Base-by-base conservation (phyloP, 1,140 invertebrate species). In the Rhopalosiphum maidis region DNA sequence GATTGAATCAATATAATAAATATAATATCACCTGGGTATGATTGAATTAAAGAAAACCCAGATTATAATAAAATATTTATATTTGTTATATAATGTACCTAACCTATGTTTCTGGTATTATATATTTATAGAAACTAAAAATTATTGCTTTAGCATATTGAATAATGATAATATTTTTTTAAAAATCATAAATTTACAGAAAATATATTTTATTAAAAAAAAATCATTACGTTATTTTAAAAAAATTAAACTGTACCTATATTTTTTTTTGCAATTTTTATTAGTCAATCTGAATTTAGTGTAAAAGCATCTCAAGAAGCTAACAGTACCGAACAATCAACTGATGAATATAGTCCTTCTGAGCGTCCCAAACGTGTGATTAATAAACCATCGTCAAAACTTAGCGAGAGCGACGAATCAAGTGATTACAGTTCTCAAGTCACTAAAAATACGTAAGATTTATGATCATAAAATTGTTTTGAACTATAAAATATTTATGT, bases 331-430 rank as follows among this genome's bases (percentile, higher is more conserved):
- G 90, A 91, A 83, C 68, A 91, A 37, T 91, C 90, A 83, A 91
- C 90, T 48, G 90, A 91, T 83, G 90, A 91, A 83, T 91, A 83
- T 35, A 91, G 90, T 83, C 90, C 90, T 48, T 77, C 55, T 46
- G 90, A 91, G 15, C 90, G 90, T 51, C 90, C 90, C 3, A 91
- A 91, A 77, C n/a, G 90, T 37, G 43, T 91, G 25, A 83, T n/a
- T 82, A 91, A 91, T 82, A 91, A 91, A 91, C 35, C 15, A 30
- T 91, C 90, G 6, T 91, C n/a, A 21, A 91, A 91, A 91, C 43
- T 91, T 30, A 91, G 90, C 51, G 90, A 91, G 15, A 91, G 60
- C 25, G 90, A 83, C 25, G 90, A 51, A 22, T 91, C 90, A 11
- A 91, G 90, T 91, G 90, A 91, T 51, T 91, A 91, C 68, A 82